Evolutionary conservation across 2,888 invertebrate species (phyloP).

Genomic region (Morinoia aosen): DNA sequence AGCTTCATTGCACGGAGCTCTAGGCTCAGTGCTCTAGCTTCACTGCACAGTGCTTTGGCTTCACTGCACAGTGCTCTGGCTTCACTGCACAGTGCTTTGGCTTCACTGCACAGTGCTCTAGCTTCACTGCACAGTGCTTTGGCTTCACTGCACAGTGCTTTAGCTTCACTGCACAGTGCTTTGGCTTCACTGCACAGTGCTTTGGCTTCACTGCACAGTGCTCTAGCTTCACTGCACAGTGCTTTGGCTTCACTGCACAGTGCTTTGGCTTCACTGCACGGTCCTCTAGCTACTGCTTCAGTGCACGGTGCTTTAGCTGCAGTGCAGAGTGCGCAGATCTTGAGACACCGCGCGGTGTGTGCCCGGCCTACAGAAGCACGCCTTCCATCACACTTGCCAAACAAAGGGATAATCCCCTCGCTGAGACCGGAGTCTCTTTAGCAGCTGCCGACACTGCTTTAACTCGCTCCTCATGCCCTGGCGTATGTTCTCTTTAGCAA

Average conservation of each 20-base stretch:
- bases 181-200: too few relatives aligned
- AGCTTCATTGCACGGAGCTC: not conserved
- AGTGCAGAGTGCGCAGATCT: too few relatives aligned
- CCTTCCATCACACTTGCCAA: not conserved
- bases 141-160: not conserved
- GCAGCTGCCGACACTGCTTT: constrained; percentile 26
- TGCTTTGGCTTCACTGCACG: too few relatives aligned
- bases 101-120: too few relatives aligned
- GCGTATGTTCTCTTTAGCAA: constrained; percentile 13
- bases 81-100: too few relatives aligned
- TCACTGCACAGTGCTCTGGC: too few relatives aligned
- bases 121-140: too few relatives aligned
- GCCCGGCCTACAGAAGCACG: not conserved
- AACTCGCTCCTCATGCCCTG: constrained; percentile 14
- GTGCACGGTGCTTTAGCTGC: too few relatives aligned
- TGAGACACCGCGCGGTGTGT: not conserved
- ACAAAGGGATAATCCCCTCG: not conserved
- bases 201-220: too few relatives aligned
- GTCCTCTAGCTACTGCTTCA: too few relatives aligned
- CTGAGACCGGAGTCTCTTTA: not conserved
- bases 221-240: too few relatives aligned
- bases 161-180: not conserved
- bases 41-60: not conserved
- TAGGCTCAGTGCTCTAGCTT: not conserved
- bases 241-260: too few relatives aligned